Base-by-base conservation (phyloP, 2,888 invertebrate genomes). In the Ceraclea dissimilis region DNA sequence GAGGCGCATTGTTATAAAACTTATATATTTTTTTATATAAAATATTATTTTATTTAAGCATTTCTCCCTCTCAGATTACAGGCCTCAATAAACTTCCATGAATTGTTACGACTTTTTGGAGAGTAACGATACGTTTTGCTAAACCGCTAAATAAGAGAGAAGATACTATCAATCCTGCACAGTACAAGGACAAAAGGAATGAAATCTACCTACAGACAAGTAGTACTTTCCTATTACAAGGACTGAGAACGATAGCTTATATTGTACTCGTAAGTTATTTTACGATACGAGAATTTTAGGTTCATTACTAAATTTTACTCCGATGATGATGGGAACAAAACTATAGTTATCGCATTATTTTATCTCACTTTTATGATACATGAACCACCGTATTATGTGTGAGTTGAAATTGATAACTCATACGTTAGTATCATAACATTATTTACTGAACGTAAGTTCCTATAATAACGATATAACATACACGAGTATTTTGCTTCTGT, bases 51-150 rank as follows among this genome's bases (percentile, higher is more conserved):
- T 39, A 39, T 39, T 39, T 39, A 39, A 16, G 39, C 13, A 39
- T 39, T 11, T 39, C 39, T 39, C 39, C 13, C 39, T 39, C 39
- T 16, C 39, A 39, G 39, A 39, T 39, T 39, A 39, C 39, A 39
- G 39, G 39, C 39, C 39, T 39, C 39, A 39, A 39, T 39, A 39
- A 39, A 39, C 39, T 39, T 39, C 39, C 39, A 39, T 39, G 39
- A 39, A 16, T 39, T 39, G 39, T 39, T 39, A 39, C 39, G 39
- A 39, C 39, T 39, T 39, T 39, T 39, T 39, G 39, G 16, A 39
- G 39, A 39, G 39, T 39, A 39, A 39, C 39, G 39, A 39, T 39
- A 39, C 39, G 39, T 39, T 16, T 39, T 39, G 16, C 39, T 16
- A 39, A 39, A 39, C 4, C 39, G 39, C 39, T 39, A 39, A 39